A percentile compares a stretch with the other conserved stretches of the same genome.
These are phyloP conservation scores for Drosophila bunnanda DNA, from an alignment of 2,888 invertebrate genomes.

Conservation along the genomic window DNA sequence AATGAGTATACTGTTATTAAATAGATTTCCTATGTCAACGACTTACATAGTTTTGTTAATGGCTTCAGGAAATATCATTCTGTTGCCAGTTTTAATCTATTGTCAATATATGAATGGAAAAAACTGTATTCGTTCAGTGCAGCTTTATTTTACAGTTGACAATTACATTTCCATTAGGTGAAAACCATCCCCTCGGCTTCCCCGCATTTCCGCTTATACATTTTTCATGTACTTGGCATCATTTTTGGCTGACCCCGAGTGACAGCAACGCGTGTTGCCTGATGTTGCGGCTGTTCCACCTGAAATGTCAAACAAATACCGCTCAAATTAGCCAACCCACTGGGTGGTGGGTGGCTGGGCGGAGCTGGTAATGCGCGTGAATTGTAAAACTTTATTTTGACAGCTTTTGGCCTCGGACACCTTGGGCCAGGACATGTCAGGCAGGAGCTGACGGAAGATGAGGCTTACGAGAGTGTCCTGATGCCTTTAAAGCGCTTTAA, in stretches of 20 bases:
- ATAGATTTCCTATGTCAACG: neutral
- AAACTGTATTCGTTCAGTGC: neutral
- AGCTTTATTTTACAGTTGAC: constrained; percentile 63
- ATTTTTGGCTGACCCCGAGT: constrained; percentile 33
- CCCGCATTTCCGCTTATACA: constrained; percentile 43
- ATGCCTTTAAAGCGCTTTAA: constrained; percentile 19
- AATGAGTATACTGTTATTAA: too few relatives aligned
- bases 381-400: constrained; percentile 76
- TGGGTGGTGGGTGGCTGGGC: constrained; percentile 28
- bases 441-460: constrained; percentile 5
- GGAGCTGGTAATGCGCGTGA: constrained; percentile 51
- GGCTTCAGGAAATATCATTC: too few relatives aligned
- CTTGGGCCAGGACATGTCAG: constrained; percentile 51
- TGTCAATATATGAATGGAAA: neutral
- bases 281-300: constrained; percentile 66
- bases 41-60: too few relatives aligned
- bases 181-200: constrained; percentile 31
- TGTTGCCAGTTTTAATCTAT: too few relatives aligned
- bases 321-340: constrained; percentile 77
- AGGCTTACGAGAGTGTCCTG: constrained; percentile 33
- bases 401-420: constrained; percentile 68
- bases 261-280: constrained; percentile 39
- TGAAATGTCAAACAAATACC: constrained; percentile 76
- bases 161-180: constrained; percentile 74
- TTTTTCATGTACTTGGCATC: constrained; percentile 62